Evolutionary conservation across 2,888 invertebrate genomes (phyloP).

Genomic region (Drosophila subsilvestris): DNA sequence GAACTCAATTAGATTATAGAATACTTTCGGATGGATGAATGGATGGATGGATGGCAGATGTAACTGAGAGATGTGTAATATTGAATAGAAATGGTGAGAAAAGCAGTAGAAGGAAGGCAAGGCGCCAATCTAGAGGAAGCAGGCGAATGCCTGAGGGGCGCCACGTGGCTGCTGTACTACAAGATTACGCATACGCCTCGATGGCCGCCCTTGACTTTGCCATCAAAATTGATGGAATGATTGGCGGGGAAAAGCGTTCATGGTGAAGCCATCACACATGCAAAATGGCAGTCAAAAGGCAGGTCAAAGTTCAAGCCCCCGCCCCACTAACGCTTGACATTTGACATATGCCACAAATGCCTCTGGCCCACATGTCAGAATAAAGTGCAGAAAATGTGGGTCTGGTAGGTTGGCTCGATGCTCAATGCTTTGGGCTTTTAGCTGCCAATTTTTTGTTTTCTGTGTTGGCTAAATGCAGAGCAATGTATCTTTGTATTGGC

Average conservation of each 20-base stretch:
- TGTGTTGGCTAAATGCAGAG: not conserved
- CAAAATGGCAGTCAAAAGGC: constrained; percentile 24
- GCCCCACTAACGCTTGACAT: constrained; percentile 59
- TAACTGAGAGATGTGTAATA: constrained; percentile 11
- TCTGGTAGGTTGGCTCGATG: not conserved
- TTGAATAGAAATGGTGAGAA: constrained; percentile 5
- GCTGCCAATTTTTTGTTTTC: not conserved
- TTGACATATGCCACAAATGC: constrained; percentile 50
- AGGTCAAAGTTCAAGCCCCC: constrained; percentile 48
- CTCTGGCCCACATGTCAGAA: constrained; percentile 1
- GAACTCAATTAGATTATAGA: constrained; percentile 55
- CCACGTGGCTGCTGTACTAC: constrained; percentile 25
- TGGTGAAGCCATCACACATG: constrained; percentile 23
- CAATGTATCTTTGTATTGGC: not conserved
- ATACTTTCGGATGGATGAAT: not conserved
- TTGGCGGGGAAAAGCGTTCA: constrained; percentile 31
- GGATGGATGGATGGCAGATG: not conserved
- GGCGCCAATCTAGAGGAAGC: not conserved
- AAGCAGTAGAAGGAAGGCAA: not conserved
- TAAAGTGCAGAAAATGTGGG: not conserved
- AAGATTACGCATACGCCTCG: constrained; percentile 37
- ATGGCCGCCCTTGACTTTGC: constrained; percentile 30
- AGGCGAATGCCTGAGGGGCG: constrained; percentile 1
- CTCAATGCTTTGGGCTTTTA: not conserved
- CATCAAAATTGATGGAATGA: constrained; percentile 53